Evolutionary conservation across 2,113 vertebrate species (phyloP).

Genomic region (Heptranchias perlo): DNA sequence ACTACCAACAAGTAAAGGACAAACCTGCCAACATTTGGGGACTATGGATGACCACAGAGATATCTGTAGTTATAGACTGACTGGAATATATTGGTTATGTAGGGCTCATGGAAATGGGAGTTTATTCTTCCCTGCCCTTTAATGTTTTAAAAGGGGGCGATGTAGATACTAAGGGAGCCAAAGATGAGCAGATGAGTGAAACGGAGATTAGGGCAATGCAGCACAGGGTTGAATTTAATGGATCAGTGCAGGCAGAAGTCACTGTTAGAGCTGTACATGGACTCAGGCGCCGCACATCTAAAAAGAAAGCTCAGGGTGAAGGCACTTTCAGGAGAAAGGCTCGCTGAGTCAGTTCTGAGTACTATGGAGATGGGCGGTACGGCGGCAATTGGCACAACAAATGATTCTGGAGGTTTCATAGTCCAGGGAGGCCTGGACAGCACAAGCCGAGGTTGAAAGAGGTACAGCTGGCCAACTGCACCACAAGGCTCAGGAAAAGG

Average conservation of each 20-base stretch:
- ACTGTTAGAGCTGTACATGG: too few relatives aligned
- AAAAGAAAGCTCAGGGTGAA: too few relatives aligned
- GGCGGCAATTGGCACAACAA: too few relatives aligned
- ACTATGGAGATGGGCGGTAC: too few relatives aligned
- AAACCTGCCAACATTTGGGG: neutral
- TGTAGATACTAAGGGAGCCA: neutral
- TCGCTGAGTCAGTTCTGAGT: too few relatives aligned
- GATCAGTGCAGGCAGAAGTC: too few relatives aligned
- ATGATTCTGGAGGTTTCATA: neutral
- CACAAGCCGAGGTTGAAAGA: neutral
- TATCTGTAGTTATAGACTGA: neutral
- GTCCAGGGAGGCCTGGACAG: neutral
- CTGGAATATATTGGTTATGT: neutral
- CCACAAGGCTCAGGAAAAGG: neutral
- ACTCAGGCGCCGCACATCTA: too few relatives aligned
- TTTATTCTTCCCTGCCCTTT: neutral
- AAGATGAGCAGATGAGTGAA: too few relatives aligned
- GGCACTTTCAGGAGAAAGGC: too few relatives aligned
- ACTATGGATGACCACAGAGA: neutral
- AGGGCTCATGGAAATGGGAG: neutral
- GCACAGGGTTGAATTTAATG: too few relatives aligned
- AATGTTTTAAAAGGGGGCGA: neutral
- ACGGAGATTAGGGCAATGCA: too few relatives aligned
- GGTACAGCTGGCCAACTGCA: neutral
- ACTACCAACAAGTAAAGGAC: neutral